Base-by-base conservation (phyloP, 1,140 invertebrate genomes). In the Diorhabda carinulata region DNA sequence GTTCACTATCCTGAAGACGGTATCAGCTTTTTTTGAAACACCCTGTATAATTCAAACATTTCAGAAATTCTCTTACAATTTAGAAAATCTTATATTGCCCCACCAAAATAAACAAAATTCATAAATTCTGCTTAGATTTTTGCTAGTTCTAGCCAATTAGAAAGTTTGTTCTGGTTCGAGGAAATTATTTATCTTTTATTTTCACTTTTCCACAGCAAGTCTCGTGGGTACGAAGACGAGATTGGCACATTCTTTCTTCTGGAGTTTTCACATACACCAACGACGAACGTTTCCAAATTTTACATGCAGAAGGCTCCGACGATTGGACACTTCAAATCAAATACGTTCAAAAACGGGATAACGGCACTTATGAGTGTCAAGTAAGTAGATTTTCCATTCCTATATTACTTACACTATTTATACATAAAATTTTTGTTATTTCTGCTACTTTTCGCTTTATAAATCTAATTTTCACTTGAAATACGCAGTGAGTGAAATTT, bases 331-430 rank as follows among this genome's bases (percentile, higher is more conserved):
- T 98, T 73, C 91, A 96, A 83, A 96, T 98, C 78, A 95, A 95
- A 84, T 96, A 93, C 82, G 93, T 96, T 68, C 91, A 94, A 81
- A 91, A 91, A 76, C 86, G 91, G 76, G 95, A 97, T 84, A 93
- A 94, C 77, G 96, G 96, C 72, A 93, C 93, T 59, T 98, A 97
- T 83, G 95, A 97, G 80, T 98, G 96, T 83, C 95, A 97, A 89
- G 93, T 97, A 85, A 90, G 84, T 80, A 57, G 41, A 6, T 60
- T 60, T 9, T 56, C 52, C 6, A 56, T 56, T 56, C 6, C 52
- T 56, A 56, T 56, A n/a, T 56, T n/a, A 56, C 6, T 56, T 56
- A 6, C 6, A n/a, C 6, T 56, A 56, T 56, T 1, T n/a, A 56
- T 56, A 56, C 25, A 25, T 25, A 25, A 25, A 25, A 25, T 25